Conservation (phyloP, 2,888 invertebrate species). For the Lithophane leautieri region DNA sequence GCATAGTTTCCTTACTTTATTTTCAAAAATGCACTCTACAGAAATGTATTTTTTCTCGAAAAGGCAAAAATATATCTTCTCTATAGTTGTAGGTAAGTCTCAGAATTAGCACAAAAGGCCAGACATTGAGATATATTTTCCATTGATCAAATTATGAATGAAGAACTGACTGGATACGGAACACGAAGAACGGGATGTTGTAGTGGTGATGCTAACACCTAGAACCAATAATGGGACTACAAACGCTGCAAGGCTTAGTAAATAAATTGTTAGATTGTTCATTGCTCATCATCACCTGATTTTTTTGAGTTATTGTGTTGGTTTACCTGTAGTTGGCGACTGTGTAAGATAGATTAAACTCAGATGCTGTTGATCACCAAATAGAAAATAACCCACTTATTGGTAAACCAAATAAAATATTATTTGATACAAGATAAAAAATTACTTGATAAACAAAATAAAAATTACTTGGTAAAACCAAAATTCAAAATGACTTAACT, state of each 20-base stretch:
- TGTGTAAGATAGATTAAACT: background rate
- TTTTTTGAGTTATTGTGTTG: background rate
- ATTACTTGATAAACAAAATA: too few relatives aligned
- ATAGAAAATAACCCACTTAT: too few relatives aligned
- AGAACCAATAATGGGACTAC: background rate
- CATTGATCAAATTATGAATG: background rate
- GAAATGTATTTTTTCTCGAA: background rate
- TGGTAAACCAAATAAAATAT: background rate
- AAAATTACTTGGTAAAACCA: too few relatives aligned
- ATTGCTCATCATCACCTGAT: background rate
- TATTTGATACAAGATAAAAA: too few relatives aligned
- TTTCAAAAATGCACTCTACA: conserved; percentile 12
- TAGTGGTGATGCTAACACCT: background rate
- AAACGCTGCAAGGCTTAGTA: background rate
- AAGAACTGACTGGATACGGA: background rate
- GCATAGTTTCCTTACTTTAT: conserved; percentile 16
- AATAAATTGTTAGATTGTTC: background rate
- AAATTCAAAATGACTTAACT: too few relatives aligned
- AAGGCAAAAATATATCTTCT: background rate
- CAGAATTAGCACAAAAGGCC: background rate
- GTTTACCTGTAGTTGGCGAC: background rate
- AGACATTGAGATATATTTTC: background rate
- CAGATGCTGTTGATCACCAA: background rate
- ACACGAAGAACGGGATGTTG: background rate
- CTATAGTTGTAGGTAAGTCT: background rate